Evolutionary conservation across 23 tunicate species (phyloP), one percentile per base, ranked within the genome.

Genomic region (Ascidia mentula): DNA sequence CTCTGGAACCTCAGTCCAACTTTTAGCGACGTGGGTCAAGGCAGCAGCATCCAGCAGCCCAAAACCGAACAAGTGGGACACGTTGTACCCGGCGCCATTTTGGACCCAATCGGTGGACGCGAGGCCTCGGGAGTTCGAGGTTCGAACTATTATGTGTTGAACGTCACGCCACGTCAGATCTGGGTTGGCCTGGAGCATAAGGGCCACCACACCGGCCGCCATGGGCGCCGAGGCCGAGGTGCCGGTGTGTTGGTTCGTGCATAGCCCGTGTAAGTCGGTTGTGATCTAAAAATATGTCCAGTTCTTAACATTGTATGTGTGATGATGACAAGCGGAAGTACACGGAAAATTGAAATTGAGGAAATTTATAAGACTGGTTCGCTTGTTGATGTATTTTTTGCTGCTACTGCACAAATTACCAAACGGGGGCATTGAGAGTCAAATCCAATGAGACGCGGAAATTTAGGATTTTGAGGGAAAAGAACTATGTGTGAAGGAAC

Each of bases 191-290:
- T 96, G 90, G 26, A 96, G 83, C 89, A 88, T 85, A 20, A 96
- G 71, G 17, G 99, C 99, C 7, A 91, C 73, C 26, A 96, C 76
- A 12, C 94, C 99, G 22, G 99, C 88, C 0, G 97, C 94, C 96
- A 96, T 87, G 12, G 99, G 99, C 6, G 99, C 99, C 31, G 99
- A 96, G 13, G 99, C 99, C 33, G 97, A 91, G 26, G 99, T 96
- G 35, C 99, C 99, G 33, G 99, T 91, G 78, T 91, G 97, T 17
- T 33, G 53, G 33, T 76, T 70, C n/a, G 97, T 91, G 89, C 99
- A 95, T 6, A 76, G 35, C 32, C 87, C 30, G 46, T 77, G 95
- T 20, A 95, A 89, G 76, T 89, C 96, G 15, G 96, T 95, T 0
- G 99, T 95, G n/a, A 89, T 74, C 98, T 93, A 40, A 15, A 13